phyloP scores from a whole-genome alignment of 2,113 vertebrate genomes.

The Beaufortia kweichowensis region DNA sequence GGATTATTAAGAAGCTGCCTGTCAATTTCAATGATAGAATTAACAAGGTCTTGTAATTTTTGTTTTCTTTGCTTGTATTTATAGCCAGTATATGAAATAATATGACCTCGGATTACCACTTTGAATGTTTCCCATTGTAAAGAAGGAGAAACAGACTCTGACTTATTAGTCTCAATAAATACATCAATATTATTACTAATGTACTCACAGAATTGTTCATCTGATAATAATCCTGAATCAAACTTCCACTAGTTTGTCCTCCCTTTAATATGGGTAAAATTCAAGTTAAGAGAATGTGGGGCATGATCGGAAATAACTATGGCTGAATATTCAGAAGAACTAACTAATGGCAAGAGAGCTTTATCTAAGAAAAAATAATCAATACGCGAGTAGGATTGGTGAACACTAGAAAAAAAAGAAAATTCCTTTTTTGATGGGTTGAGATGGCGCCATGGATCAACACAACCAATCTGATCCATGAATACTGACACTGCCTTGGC shows the following conservation, averaged over 20 bases:
- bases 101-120: neutral
- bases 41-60: neutral
- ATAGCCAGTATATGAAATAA: neutral
- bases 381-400: no score
- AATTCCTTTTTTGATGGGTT: neutral
- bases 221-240: constrained; percentile 13
- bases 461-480: neutral
- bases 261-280: neutral
- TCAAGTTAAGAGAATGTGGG: neutral
- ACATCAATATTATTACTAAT: neutral
- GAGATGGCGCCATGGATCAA: neutral
- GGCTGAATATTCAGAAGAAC: neutral
- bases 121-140: no score
- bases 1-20: neutral
- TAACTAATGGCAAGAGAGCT: neutral
- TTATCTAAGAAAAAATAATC: constrained; percentile 18
- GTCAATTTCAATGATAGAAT: neutral
- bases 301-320: constrained; percentile 20
- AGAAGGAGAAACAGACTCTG: neutral
- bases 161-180: neutral
- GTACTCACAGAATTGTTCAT: neutral
- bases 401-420: neutral
- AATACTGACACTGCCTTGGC: neutral
- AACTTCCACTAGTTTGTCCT: neutral
- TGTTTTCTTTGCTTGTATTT: neutral